Conservation (phyloP, 1,140 invertebrate species). For the Drosophila arizonae region DNA sequence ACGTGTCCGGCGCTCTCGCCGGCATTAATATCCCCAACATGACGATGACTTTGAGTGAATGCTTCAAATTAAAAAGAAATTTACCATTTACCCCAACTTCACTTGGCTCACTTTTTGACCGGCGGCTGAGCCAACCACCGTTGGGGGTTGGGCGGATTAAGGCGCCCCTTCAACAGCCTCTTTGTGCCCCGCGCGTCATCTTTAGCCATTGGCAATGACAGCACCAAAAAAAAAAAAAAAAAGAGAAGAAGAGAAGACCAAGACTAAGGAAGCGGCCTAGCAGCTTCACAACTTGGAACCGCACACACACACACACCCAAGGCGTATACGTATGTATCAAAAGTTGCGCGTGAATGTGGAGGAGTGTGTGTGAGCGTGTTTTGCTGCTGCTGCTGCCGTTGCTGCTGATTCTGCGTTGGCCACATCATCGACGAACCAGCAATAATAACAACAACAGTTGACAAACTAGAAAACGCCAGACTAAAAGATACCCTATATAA, state of each 20-base stretch:
- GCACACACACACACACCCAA: conserved; percentile 15
- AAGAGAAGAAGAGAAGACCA: background rate
- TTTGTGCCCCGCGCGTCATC: background rate
- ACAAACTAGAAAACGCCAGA: background rate
- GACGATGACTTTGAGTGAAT: conserved; percentile 82
- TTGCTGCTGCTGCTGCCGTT: conserved; percentile 6
- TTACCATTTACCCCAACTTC: conserved; percentile 68
- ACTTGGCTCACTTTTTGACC: conserved; percentile 24
- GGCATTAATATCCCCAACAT: conserved; percentile 76
- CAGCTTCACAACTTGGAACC: conserved; percentile 29
- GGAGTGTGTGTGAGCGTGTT: conserved; percentile 25
- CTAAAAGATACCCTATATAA: background rate
- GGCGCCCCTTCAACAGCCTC: conserved; percentile 1
- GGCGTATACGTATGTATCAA: conserved; percentile 72
- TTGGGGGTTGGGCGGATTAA: conserved; percentile 45
- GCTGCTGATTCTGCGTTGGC: conserved; percentile 11
- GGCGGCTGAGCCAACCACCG: conserved; percentile 7
- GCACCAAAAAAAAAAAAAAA: conserved; percentile 41
- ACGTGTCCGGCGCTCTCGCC: conserved; percentile 15
- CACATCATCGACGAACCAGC: conserved; percentile 38
- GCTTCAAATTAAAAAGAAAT: conserved; percentile 82
- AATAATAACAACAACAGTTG: conserved; percentile 28
- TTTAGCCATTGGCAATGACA: conserved; percentile 44
- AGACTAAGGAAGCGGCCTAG: conserved; percentile 3
- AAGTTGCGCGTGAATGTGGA: conserved; percentile 45